phyloP scores from a whole-genome alignment of 2,888 invertebrate species.

The Eupeodes latifasciatus region DNA sequence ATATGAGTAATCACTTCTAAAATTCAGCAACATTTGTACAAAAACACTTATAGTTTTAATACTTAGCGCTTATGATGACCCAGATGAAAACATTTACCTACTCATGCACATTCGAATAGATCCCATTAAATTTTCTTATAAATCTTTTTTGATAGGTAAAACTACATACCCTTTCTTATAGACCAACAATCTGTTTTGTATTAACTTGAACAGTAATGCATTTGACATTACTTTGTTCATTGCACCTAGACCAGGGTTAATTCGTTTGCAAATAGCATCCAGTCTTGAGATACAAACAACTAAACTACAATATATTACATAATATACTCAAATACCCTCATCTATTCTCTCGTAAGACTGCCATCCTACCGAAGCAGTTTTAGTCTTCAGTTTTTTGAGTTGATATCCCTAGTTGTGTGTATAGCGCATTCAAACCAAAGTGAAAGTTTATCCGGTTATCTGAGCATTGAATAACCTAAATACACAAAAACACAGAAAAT shows the following conservation, averaged over 20 bases:
- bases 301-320: neutral
- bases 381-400: conserved; percentile 30
- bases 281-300: conserved; percentile 8
- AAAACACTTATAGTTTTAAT: too few relatives aligned
- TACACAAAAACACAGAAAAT: conserved; percentile 14
- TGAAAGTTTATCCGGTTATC: conserved; percentile 73
- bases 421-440: conserved; percentile 44
- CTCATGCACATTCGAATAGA: too few relatives aligned
- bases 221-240: conserved; percentile 31
- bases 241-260: neutral
- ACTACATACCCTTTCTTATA: too few relatives aligned
- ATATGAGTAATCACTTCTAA: too few relatives aligned
- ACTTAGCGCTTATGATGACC: too few relatives aligned
- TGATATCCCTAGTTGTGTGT: conserved; percentile 29
- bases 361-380: conserved; percentile 9
- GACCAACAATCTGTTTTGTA: neutral
- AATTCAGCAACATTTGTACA: too few relatives aligned
- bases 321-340: conserved; percentile 10
- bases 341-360: conserved; percentile 1
- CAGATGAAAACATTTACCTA: too few relatives aligned
- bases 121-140: too few relatives aligned
- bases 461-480: conserved; percentile 66
- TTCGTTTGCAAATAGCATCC: neutral
- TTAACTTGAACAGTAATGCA: neutral
- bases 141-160: too few relatives aligned